Evolutionary conservation across 64 coral and sea anemone genomes (phyloP).

Genomic region (Montipora capricornis): DNA sequence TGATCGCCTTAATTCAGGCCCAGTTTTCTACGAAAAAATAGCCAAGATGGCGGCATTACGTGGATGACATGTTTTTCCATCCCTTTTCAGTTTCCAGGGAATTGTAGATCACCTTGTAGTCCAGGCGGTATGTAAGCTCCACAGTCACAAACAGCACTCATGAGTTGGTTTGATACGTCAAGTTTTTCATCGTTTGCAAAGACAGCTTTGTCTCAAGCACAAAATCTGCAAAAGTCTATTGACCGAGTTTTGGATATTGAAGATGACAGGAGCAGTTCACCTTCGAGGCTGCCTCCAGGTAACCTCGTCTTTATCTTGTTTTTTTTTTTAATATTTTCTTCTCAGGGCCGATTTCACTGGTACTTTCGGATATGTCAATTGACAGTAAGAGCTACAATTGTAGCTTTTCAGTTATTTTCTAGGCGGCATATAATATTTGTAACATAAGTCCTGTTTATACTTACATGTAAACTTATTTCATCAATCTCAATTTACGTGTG

Average conservation of each 20-base stretch:
- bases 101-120: not conserved
- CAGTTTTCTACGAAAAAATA: slow-evolving; percentile 9
- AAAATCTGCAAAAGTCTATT: slow-evolving; percentile 82
- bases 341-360: too few relatives aligned
- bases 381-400: too few relatives aligned
- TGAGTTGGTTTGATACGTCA: slow-evolving; percentile 95
- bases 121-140: not conserved
- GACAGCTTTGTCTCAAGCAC: slow-evolving; percentile 72
- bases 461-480: too few relatives aligned
- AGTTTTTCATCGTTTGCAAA: slow-evolving; percentile 88
- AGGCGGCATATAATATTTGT: too few relatives aligned
- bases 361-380: too few relatives aligned
- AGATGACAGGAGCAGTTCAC: slow-evolving; percentile 19
- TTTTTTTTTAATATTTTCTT: too few relatives aligned
- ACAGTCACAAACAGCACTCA: not conserved
- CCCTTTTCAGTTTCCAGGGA: slow-evolving; percentile 10
- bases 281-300: not conserved
- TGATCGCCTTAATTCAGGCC: slow-evolving; percentile 11
- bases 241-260: slow-evolving; percentile 91
- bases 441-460: too few relatives aligned
- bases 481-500: too few relatives aligned
- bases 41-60: slow-evolving; percentile 55
- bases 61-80: slow-evolving; percentile 18
- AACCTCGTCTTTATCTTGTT: not conserved
- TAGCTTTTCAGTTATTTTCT: too few relatives aligned